Percentiles rank a stretch among this genome's conserved stretches.
Conservation (phyloP, 2,113 vertebrate genomes). For the Dromaius novaehollandiae region DNA sequence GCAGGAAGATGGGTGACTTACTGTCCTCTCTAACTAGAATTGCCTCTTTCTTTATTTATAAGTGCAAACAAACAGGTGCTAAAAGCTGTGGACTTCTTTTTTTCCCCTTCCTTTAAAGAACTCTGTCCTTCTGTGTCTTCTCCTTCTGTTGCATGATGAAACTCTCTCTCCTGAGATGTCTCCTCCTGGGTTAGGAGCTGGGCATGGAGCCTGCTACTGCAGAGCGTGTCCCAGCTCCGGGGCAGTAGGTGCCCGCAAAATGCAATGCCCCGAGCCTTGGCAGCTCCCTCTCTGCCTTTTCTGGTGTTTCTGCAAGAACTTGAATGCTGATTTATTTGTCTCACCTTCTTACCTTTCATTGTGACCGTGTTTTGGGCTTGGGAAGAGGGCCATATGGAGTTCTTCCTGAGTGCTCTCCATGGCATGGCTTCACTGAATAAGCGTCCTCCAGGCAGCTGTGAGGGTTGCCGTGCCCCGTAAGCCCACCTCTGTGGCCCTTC, state of each 20-base stretch:
- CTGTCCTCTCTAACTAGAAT: background rate
- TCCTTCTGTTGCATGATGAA: background rate
- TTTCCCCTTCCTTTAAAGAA: background rate
- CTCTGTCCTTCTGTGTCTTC: background rate
- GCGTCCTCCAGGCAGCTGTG: background rate
- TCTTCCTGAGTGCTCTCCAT: background rate
- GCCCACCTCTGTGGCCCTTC: background rate
- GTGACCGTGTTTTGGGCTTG: background rate
- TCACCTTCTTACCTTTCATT: background rate
- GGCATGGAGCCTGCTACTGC: background rate
- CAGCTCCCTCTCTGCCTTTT: background rate
- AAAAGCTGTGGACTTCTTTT: slow-evolving; percentile 4
- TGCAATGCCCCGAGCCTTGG: background rate
- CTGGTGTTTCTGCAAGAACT: background rate
- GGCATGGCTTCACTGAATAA: background rate
- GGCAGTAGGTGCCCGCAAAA: background rate
- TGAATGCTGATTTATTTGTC: background rate
- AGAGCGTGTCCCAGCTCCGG: background rate
- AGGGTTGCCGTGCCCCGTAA: background rate
- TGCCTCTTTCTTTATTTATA: slow-evolving; percentile 28
- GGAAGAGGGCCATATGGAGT: background rate
- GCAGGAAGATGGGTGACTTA: background rate
- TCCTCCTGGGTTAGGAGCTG: background rate
- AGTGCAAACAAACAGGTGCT: slow-evolving; percentile 38
- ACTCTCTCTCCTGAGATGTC: background rate